Conservation (phyloP, 2,113 vertebrate genomes). For the Lepisosteus oculatus region DNA sequence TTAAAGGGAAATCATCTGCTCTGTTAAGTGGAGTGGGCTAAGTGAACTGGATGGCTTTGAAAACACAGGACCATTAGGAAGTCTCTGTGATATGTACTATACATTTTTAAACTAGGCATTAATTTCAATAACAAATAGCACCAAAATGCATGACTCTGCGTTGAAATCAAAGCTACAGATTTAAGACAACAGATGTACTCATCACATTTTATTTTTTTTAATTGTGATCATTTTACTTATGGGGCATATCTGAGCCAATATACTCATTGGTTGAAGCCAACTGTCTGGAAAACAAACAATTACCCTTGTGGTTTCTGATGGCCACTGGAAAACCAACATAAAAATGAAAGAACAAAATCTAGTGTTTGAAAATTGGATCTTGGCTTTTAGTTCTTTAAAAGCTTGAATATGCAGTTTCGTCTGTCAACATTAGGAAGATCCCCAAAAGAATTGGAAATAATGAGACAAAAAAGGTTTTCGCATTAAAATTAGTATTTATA, state of each 20-base stretch:
- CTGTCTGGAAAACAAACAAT: not conserved
- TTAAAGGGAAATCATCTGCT: no score
- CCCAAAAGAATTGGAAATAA: not conserved
- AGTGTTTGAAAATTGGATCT: not conserved
- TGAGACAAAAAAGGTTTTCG: conserved; percentile 32
- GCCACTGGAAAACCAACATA: not conserved
- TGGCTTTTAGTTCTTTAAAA: not conserved
- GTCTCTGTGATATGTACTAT: no score
- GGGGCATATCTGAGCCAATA: not conserved
- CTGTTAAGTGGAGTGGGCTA: no score
- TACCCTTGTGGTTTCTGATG: not conserved
- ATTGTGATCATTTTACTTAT: not conserved
- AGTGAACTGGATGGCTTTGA: no score
- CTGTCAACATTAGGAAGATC: not conserved
- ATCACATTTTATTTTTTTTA: not conserved
- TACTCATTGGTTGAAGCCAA: not conserved
- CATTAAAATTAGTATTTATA: conserved; percentile 51
- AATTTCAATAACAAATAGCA: no score
- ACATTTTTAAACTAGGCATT: no score
- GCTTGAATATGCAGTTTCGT: not conserved
- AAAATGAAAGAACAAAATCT: not conserved
- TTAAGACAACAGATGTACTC: not conserved
- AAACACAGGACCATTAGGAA: no score
- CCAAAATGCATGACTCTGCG: not conserved
- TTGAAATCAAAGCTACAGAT: not conserved